Evolutionary conservation across 2,797 vertebrate species (phyloP).

Genomic region (Philypnodon macrostomus): DNA sequence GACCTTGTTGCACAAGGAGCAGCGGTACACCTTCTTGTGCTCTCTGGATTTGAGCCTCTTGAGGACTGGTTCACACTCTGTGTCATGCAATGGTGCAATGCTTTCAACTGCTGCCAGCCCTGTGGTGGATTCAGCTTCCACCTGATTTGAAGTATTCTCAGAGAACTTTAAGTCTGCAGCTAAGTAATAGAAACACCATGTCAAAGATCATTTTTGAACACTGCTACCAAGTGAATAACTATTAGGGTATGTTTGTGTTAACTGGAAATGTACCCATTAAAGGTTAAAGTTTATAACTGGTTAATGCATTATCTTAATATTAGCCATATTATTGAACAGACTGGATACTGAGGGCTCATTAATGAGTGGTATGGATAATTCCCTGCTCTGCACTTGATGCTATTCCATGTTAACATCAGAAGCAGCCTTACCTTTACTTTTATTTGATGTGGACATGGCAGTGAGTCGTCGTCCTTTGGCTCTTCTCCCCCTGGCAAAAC

Average conservation of each 20-base stretch:
- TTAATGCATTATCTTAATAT: too few relatives aligned
- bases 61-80: constrained; percentile 34
- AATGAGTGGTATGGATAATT: too few relatives aligned
- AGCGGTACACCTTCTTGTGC: constrained; percentile 91
- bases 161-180: constrained; percentile 50
- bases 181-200: not conserved
- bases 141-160: constrained; percentile 14
- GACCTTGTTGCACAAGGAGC: constrained; percentile 90
- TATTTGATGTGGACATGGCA: constrained; percentile 34
- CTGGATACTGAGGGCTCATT: too few relatives aligned
- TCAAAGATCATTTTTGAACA: too few relatives aligned
- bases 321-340: too few relatives aligned
- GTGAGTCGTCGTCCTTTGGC: constrained; percentile 73
- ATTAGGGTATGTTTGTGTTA: too few relatives aligned
- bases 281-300: too few relatives aligned
- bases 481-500: constrained; percentile 40
- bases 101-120: constrained; percentile 17
- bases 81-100: constrained; percentile 31
- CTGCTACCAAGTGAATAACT: too few relatives aligned
- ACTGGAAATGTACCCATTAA: too few relatives aligned
- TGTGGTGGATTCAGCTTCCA: constrained; percentile 18
- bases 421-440: constrained; percentile 65
- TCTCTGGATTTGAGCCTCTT: constrained; percentile 81
- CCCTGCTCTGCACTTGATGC: too few relatives aligned
- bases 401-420: too few relatives aligned